Percentiles rank a stretch among this genome's conserved stretches.
phyloP scores from a whole-genome alignment of 2,888 invertebrate genomes.

The Thysanoteuthis rhombus region DNA sequence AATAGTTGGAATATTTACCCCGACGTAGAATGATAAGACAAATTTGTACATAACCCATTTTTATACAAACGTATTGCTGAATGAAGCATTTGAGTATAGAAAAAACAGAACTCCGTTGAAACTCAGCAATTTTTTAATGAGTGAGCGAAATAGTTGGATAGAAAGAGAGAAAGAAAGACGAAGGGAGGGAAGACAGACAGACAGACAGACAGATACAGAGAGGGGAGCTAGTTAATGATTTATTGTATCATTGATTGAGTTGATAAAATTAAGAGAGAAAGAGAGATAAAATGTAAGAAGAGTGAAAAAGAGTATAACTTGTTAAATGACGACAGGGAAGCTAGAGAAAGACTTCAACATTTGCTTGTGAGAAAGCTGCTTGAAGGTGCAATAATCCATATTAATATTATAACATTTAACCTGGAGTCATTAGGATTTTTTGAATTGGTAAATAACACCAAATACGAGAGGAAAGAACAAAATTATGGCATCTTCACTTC shows the following conservation, averaged over 20 bases:
- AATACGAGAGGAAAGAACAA: background rate
- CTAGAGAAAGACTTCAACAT: background rate
- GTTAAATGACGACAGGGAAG: background rate
- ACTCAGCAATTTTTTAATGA: too few relatives aligned
- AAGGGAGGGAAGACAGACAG: too few relatives aligned
- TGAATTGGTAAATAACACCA: background rate
- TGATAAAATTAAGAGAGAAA: background rate
- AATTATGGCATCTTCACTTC: background rate
- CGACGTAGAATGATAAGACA: too few relatives aligned
- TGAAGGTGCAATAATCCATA: background rate
- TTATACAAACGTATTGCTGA: too few relatives aligned
- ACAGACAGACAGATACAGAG: too few relatives aligned
- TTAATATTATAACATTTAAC: conserved; percentile 12
- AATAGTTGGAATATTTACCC: too few relatives aligned
- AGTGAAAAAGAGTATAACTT: background rate
- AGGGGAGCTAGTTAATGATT: background rate
- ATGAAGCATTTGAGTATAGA: too few relatives aligned
- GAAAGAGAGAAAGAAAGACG: too few relatives aligned
- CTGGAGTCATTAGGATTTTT: background rate
- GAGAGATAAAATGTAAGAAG: background rate
- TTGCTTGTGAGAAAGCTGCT: background rate
- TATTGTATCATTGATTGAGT: background rate
- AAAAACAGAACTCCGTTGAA: too few relatives aligned
- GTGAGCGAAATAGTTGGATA: too few relatives aligned
- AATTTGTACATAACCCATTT: too few relatives aligned